Evolutionary conservation across 2,113 vertebrate species (phyloP), one percentile per base, ranked within the genome.

Genomic region (Bambusicola thoracicus): DNA sequence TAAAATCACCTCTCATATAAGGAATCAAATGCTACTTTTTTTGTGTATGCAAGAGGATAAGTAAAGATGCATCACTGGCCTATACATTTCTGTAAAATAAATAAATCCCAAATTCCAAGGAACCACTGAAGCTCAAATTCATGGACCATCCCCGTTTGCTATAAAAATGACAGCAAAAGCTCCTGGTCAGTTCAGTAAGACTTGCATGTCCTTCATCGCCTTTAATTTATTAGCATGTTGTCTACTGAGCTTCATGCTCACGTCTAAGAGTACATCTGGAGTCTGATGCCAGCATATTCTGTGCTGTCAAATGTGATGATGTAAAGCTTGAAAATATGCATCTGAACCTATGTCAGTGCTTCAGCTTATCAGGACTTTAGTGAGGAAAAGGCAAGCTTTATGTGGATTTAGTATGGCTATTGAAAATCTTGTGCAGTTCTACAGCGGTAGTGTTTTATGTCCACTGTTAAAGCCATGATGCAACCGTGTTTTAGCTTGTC

Each of bases 391-490:
- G 34, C 40, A 93, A 87, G 69, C 15, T 81, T 62, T 61, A 61
- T 10, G 17, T 49, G 27, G 58, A 83, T 95, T 93, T 84, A 79
- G 32, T 17, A 29, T 58, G 51, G 51, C 65, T 89, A 29, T 4
- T 62, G 81, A 83, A 80, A 62, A 89, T 22, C 58, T 63, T 2
- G 3, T 36, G 51, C 32, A 59, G 38, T 70, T 91, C 56, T 72
- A 68, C 7, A 53, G 24, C 27, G 30, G 32, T 94, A 81, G 51
- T 74, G 40, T 73, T 95, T 92, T 89, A 95, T 59, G 69, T 76
- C 82, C 46, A 38, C 25, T 84, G 73, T 66, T 67, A 90, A 95
- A 91, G 61, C n/a, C 0, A 0, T 65, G 41, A 77, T 32, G 43
- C 56, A 72, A 87, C 51, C 77, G n/a, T 18, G 4, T 63, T 68